phyloP scores from a whole-genome alignment of 2,113 vertebrate genomes.

The Nothobranchius kuhntae region DNA sequence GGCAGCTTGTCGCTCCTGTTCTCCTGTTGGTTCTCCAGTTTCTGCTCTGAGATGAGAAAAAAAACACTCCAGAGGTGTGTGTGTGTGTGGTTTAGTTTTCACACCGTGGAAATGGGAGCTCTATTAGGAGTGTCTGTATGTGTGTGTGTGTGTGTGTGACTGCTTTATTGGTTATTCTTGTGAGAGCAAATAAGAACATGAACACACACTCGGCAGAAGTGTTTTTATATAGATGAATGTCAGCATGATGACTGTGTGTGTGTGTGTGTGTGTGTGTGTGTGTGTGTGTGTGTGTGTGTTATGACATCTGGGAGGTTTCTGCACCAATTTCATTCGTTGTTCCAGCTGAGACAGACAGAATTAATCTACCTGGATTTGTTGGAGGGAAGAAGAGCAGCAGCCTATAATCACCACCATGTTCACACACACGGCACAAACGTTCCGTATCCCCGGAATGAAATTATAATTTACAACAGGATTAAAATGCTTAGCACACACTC shows the following conservation, averaged over 20 bases:
- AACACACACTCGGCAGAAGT: neutral
- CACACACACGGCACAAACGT: neutral
- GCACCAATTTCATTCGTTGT: slow-evolving; percentile 16
- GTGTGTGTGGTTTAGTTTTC: neutral
- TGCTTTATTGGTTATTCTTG: slow-evolving; percentile 15
- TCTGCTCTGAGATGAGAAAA: neutral
- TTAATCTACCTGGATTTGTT: slow-evolving; percentile 49
- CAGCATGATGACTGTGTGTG: neutral
- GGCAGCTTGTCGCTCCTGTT: slow-evolving; percentile 19
- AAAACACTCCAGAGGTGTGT: neutral
- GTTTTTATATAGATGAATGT: slow-evolving; percentile 7
- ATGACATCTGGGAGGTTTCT: slow-evolving; percentile 14
- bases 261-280: slow-evolving; percentile 7
- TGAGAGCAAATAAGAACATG: slow-evolving; percentile 13
- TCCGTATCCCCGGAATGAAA: slow-evolving; percentile 16
- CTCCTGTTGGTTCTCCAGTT: slow-evolving; percentile 31
- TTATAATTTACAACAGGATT: slow-evolving; percentile 19
- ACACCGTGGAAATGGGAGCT: slow-evolving; percentile 13
- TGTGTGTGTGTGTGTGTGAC: slow-evolving; percentile 6
- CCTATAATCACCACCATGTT: slow-evolving; percentile 8
- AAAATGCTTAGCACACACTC: slow-evolving; percentile 10
- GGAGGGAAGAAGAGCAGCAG: slow-evolving; percentile 19
- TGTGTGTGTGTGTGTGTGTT: slow-evolving; percentile 1
- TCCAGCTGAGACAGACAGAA: slow-evolving; percentile 40
- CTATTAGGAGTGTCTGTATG: neutral